A percentile compares a stretch with the other conserved stretches of the same genome.
These are phyloP conservation scores for Laspeyria flexula DNA, from an alignment of 2,888 invertebrate genomes.

Conservation along the genomic window DNA sequence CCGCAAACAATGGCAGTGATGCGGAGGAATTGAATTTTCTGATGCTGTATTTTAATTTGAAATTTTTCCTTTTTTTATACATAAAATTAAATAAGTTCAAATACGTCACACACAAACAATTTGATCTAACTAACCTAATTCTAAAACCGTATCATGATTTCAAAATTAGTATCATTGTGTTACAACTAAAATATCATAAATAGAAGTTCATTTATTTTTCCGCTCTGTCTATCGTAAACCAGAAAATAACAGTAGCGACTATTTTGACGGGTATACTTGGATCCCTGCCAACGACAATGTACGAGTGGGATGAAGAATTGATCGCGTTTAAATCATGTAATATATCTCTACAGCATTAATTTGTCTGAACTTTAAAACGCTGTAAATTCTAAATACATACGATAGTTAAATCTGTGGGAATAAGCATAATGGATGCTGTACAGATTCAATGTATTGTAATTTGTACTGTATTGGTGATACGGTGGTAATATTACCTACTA, in stretches of 20 bases:
- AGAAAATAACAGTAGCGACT: slow-evolving; percentile 27
- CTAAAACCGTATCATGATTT: background rate
- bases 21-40: too few species aligned
- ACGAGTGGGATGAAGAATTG: slow-evolving; percentile 13
- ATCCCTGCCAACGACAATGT: slow-evolving; percentile 26
- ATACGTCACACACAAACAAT: background rate
- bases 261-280: slow-evolving; percentile 40
- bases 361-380: slow-evolving; percentile 13
- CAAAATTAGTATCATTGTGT: slow-evolving; percentile 1
- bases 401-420: background rate
- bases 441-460: background rate
- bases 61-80: too few species aligned
- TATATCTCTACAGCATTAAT: slow-evolving; percentile 31
- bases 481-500: too few species aligned
- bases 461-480: background rate
- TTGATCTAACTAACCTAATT: background rate
- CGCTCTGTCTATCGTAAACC: slow-evolving; percentile 36
- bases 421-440: background rate
- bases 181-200: slow-evolving; percentile 3
- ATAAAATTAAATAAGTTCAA: too few species aligned
- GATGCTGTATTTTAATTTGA: too few species aligned
- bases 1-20: too few species aligned
- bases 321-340: slow-evolving; percentile 14
- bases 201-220: slow-evolving; percentile 5
- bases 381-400: background rate